Evolutionary conservation across 2,888 invertebrate species (phyloP).

Genomic region (Ochlodes sylvanus): DNA sequence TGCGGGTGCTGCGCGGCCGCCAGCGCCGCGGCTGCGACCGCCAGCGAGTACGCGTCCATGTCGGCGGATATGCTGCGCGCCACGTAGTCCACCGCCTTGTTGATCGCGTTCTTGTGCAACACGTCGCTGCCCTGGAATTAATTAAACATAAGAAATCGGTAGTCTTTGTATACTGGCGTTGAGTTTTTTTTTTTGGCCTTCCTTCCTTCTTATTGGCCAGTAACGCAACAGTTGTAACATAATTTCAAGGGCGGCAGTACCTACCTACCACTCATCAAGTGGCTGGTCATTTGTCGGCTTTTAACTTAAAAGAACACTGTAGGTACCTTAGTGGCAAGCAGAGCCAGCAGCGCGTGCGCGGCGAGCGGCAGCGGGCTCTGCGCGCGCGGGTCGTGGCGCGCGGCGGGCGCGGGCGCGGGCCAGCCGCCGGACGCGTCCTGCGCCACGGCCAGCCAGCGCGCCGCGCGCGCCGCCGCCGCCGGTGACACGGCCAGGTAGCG

Average conservation of each 20-base stretch:
- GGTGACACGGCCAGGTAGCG: slow-evolving; percentile 69
- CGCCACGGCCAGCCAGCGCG: slow-evolving; percentile 90
- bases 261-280: too few species aligned
- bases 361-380: slow-evolving; percentile 87
- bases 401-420: slow-evolving; percentile 83
- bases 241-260: too few species aligned
- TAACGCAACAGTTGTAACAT: background rate
- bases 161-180: too few species aligned
- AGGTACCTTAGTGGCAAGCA: slow-evolving; percentile 88
- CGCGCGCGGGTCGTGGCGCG: slow-evolving; percentile 79
- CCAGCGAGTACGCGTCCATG: slow-evolving; percentile 89
- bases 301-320: too few species aligned
- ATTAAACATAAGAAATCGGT: too few species aligned
- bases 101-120: slow-evolving; percentile 87
- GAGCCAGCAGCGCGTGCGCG: slow-evolving; percentile 91
- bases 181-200: too few species aligned
- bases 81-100: slow-evolving; percentile 91
- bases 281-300: too few species aligned
- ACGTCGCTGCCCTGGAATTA: slow-evolving; percentile 64
- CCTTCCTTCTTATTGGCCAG: too few species aligned
- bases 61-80: slow-evolving; percentile 87
- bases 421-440: slow-evolving; percentile 92
- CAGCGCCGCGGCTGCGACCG: slow-evolving; percentile 91
- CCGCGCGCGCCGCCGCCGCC: slow-evolving; percentile 75
- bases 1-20: slow-evolving; percentile 90